These are phyloP conservation scores for Pectinophora gossypiella DNA, from an alignment of 1,140 invertebrate genomes.

Conservation along the genomic window DNA sequence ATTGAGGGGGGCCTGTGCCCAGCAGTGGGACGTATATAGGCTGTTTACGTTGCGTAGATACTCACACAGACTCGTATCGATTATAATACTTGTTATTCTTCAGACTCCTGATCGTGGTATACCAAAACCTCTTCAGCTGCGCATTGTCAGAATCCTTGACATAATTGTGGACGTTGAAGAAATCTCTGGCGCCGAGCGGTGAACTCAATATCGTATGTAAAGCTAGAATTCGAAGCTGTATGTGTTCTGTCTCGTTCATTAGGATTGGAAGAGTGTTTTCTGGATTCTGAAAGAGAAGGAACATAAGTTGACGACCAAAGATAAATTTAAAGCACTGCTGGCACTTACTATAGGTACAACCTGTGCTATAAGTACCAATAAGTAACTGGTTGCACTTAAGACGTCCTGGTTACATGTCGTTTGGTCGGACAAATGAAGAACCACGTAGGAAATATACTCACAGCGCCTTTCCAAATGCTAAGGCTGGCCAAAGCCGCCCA, in stretches of 20 bases:
- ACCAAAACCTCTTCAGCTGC: slow-evolving; percentile 83
- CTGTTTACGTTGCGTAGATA: too few relatives aligned
- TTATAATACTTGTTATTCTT: slow-evolving; percentile 71
- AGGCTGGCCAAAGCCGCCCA: slow-evolving; percentile 47
- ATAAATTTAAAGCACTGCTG: too few relatives aligned
- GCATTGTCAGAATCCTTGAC: slow-evolving; percentile 78
- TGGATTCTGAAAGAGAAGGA: slow-evolving; percentile 10
- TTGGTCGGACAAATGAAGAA: too few relatives aligned
- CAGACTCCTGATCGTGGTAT: slow-evolving; percentile 82
- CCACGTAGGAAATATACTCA: too few relatives aligned
- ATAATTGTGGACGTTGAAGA: slow-evolving; percentile 82
- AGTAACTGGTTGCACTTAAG: too few relatives aligned
- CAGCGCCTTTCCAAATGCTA: not conserved
- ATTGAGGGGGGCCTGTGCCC: too few relatives aligned
- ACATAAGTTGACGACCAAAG: too few relatives aligned
- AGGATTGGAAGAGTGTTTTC: slow-evolving; percentile 79
- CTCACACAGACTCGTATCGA: slow-evolving; percentile 52
- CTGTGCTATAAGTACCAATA: too few relatives aligned
- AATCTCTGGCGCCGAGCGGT: slow-evolving; percentile 78
- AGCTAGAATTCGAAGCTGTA: slow-evolving; percentile 81
- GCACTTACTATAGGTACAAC: too few relatives aligned
- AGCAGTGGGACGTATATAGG: too few relatives aligned
- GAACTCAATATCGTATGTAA: slow-evolving; percentile 78
- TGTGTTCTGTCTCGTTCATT: slow-evolving; percentile 79
- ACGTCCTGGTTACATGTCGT: too few relatives aligned